Evolutionary conservation across 2,113 vertebrate genomes (phyloP).

Genomic region (Danio rerio): DNA sequence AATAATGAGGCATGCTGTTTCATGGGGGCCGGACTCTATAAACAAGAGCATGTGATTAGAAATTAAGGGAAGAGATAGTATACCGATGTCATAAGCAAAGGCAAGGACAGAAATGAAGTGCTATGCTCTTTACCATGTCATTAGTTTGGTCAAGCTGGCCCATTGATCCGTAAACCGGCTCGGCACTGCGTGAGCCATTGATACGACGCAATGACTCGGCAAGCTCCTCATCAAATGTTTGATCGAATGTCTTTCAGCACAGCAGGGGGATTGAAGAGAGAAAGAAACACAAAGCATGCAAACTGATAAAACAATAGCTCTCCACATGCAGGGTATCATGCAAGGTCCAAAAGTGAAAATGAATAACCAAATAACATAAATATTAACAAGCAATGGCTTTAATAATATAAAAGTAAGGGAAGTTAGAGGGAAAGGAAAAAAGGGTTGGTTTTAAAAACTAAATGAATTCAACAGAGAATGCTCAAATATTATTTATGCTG

Average conservation of each 20-base stretch:
- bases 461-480: too few relatives aligned
- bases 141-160: constrained; percentile 79
- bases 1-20: not conserved
- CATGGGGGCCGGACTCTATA: not conserved
- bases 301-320: constrained; percentile 42
- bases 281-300: constrained; percentile 38
- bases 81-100: not conserved
- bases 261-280: constrained; percentile 70
- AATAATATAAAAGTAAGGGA: too few relatives aligned
- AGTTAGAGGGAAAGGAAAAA: too few relatives aligned
- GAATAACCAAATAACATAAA: not conserved
- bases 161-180: constrained; percentile 79
- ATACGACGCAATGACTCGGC: constrained; percentile 76
- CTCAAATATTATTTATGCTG: too few relatives aligned
- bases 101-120: not conserved
- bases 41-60: not conserved
- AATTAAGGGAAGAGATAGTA: not conserved
- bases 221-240: constrained; percentile 80
- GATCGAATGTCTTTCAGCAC: constrained; percentile 79
- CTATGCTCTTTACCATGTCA: constrained; percentile 78
- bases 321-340: constrained; percentile 21
- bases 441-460: too few relatives aligned
- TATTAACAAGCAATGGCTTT: too few relatives aligned
- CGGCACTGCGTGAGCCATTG: constrained; percentile 77
- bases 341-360: not conserved